Evolutionary conservation across 2,113 vertebrate genomes (phyloP), one percentile per base, ranked within the genome.

Genomic region (Donacobius atricapilla): DNA sequence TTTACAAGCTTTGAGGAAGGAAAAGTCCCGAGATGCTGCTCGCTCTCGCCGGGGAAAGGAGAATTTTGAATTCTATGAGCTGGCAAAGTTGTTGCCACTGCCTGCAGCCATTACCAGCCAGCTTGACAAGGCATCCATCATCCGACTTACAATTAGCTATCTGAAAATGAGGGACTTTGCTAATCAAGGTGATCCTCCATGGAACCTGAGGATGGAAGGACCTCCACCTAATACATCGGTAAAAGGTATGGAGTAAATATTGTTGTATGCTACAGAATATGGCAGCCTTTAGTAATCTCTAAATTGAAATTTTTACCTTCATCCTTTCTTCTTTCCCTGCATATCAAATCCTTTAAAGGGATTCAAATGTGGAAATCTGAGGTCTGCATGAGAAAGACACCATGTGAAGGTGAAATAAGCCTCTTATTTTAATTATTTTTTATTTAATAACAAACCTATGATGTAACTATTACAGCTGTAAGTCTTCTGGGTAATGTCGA

Each of bases 141-240:
- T 99, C 94, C 98, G 99, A 88, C 99, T 99, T 95, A 99, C 99
- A 97, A 99, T 99, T 98, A 99, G 99, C 98, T 99, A 99, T 97
- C 98, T 99, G 98, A 99, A 99, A 98, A 99, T 99, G 99, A 98
- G 99, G 95, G 99, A 99, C 98, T 99, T 99, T 93, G 99, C 99
- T 98, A 99, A 99, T 98, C 99, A 99, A 96, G 99, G 99, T 2
- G 99, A 99, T 97, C 99, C 99, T 76, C 99, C 99, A 0, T 99
- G 99, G 99, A 99, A 99, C 98, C 97, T 99, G 98, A 98, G 99
- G 91, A 98, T 99, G 95, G 99, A 99, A 98, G 99, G 99, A 77
- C 99, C 99, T 82, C 99, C 99, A n/a, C 99, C 99, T 50, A 99
- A 99, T 97, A 99, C 99, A 65, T 99, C 99, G 64, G 99, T 99